These are phyloP conservation scores for Rattus norvegicus DNA, from an alignment of 2,113 vertebrate species.

Conservation along the genomic window GRCr8 NC_086035.1:49860001-49860500, in stretches of 20 bases:
- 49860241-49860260: background rate
- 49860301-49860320: too few relatives aligned
- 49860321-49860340: background rate
- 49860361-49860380: background rate
- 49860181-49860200: background rate
- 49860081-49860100: background rate
- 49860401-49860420: background rate
- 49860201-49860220: background rate
- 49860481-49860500: background rate
- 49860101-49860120: background rate
- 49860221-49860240: constrained; percentile 3
- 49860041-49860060: background rate
- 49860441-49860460: background rate
- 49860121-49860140: background rate
- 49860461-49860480: background rate
- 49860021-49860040: background rate
- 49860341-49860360: background rate
- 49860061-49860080: background rate
- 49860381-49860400: background rate
- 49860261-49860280: background rate
- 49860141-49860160: background rate
- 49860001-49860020: background rate
- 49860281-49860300: background rate
- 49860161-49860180: background rate
- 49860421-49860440: background rate